Base-by-base conservation (phyloP, 2,113 vertebrate genomes). In the Jaculus jaculus region DNA sequence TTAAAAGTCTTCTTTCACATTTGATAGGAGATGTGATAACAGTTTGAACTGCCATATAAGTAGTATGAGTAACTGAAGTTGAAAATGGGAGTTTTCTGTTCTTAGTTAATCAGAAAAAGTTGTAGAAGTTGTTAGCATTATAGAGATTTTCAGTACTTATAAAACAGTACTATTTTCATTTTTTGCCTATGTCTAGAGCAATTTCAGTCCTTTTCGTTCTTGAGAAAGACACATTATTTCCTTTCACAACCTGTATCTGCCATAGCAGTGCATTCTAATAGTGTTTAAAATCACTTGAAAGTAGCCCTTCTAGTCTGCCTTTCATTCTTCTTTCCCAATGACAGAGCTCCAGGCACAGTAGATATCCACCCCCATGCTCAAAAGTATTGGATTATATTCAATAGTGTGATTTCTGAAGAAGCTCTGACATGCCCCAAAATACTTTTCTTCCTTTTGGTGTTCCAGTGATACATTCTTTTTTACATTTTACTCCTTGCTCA, bases 191-290 rank as follows among this genome's bases (percentile, higher is more conserved):
- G 58, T 63, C 80, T 34, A 84, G 63, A 95, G 81, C 20, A 95
- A 87, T 78, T 95, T 94, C 83, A 87, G 61, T 94, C 93, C n/a
- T 95, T 93, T 90, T 90, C 60, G 92, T 93, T 95, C 82, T 90
- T 88, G 47, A 95, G 78, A 92, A 90, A 91, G 81, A n/a, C 23
- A 63, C 21, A 73, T 39, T 68, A 74, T 86, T 91, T 93, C 39
- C 47, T 71, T 92, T 88, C 93, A 73, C 37, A 93, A 96, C 4
- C n/a, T 93, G 12, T 89, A 74, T 73, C 28, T 86, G 47, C 32
- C 16, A n/a, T 93, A 17, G 87, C 30, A 86, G 86, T 90, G 71
- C 58, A 90, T 92, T 93, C 74, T 88, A 77, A 75, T 91, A 61
- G n/a, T 74, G 21, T 92, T 84, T 78, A 93, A 92, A 90, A 72